Evolutionary conservation across 2,113 vertebrate species (phyloP), one percentile per base, ranked within the genome.

Genomic region (human (Homo sapiens)): DNA sequence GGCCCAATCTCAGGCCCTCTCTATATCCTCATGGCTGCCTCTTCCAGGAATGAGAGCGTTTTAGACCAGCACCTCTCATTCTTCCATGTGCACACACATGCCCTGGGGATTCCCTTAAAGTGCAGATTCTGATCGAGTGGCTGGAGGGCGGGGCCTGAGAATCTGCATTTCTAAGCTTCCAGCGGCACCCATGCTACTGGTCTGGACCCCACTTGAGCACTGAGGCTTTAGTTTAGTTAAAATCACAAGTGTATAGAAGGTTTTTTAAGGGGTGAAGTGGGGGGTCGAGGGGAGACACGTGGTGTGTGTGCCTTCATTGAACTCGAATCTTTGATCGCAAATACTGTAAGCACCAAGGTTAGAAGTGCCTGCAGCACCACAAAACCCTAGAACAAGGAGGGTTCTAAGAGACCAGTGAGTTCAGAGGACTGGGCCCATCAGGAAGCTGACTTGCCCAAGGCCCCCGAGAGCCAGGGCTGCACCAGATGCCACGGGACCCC

Each of bases 101-200:
- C n/a, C 27, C 1, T n/a, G 35, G 70, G 72, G 9, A 14, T 9
- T 17, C 4, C 43, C 43, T 64, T 82, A 35, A 20, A 25, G 4
- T 64, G 40, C 0, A 6, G 59, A 22, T 3, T 79, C 57, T 6
- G 9, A 70, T 30, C 18, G 12, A 38, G 20, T 35, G 0, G 1
- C 25, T 89, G 59, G 59, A 35, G 32, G 25, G 55, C 68, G 22
- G 70, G 55, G 30, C 35, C 76, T 2, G 27, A 79, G 35, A 22
- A 1, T 70, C 84, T 78, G 73, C 12, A 3, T 50, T 86, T 92
- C 45, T 48, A 12, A 59, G 40, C 84, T 52, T 23, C 14, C 32
- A 5, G 40, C 35, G 55, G 38, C 20, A 11, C n/a, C 43, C n/a
- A 3, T 2, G 55, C 86, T 66, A 7, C 59, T 12, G 20, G 23